These are phyloP conservation scores for Phaedon cochleariae DNA, from an alignment of 2,888 invertebrate genomes.

Conservation along the genomic window DNA sequence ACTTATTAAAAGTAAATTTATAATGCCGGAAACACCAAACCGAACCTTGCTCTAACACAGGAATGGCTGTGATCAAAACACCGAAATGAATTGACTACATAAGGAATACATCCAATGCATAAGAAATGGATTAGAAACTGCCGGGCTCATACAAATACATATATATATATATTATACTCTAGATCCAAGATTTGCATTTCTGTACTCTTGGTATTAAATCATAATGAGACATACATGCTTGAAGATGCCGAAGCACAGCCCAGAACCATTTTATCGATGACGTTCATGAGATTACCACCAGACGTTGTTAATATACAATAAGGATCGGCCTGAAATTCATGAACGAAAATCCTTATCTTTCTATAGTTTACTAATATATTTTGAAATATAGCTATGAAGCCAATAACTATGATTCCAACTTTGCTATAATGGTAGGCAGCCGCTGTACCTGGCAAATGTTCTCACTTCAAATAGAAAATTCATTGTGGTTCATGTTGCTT, in stretches of 20 bases:
- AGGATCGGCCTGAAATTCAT: no score
- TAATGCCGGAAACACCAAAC: conserved; percentile 4
- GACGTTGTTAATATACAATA: no score
- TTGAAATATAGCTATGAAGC: no score
- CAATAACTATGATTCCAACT: no score
- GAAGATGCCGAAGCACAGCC: neutral
- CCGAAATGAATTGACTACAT: conserved; percentile 10
- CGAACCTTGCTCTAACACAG: neutral
- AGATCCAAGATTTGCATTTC: conserved; percentile 15
- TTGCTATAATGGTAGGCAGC: no score
- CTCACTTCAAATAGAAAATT: no score
- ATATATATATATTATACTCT: no score
- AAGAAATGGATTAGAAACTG: conserved; percentile 23
- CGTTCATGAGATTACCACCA: no score
- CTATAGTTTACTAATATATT: no score
- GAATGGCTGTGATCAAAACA: conserved; percentile 9
- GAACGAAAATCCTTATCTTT: no score
- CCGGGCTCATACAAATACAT: neutral
- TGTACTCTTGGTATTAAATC: conserved; percentile 23
- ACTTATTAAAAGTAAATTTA: conserved; percentile 21
- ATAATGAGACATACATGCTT: conserved; percentile 11
- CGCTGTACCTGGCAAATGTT: no score
- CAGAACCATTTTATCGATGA: neutral
- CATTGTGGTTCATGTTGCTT: no score
- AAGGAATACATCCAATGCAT: conserved; percentile 26